Evolutionary conservation across 37 sponge, comb jelly and placozoan genomes (phyloP), one percentile per base, ranked within the genome.

Genomic region (Petrosia ficiformis): DNA sequence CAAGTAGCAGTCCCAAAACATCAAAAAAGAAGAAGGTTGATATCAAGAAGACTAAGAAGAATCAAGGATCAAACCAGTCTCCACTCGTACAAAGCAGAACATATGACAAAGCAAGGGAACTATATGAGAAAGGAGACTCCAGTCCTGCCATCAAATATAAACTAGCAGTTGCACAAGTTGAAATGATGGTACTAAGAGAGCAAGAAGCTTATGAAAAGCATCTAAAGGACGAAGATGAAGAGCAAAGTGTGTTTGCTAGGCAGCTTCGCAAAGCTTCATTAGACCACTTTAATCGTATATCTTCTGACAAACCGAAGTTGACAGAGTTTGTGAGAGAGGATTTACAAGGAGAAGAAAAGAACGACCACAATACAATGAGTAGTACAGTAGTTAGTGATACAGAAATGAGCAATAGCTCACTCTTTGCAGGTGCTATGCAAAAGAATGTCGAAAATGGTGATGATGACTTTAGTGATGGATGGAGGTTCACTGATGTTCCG

Each of bases 221-320:
- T 8, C 44, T 41, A 3, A 30, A 54, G 31, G 56, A 73, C 26
- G 77, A 70, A 4, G 77, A 83, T n/a, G 83, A 83, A 68, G 71
- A 58, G 1, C 67, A 75, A 16, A 75, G 76, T 26, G 57, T 35
- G 11, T 68, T 83, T 76, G 77, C 77, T 1, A 44, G 21, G 38
- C 70, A 72, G 64, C 71, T 83, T 2, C 36, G 59, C 36, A 36
- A 68, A 2, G 59, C 68, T 30, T 31, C 30, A 64, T 19, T 8
- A 48, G 54, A 48, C 8, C 54, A 14, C 14, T 48, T 19, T 14
- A 48, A 48, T 8, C 8, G n/a, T n/a, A n/a, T n/a, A n/a, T n/a
- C n/a, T n/a, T n/a, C n/a, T n/a, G n/a, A n/a, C n/a, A n/a, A n/a
- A n/a, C n/a, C n/a, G n/a, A n/a, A n/a, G n/a, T n/a, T n/a, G n/a